phyloP scores from a whole-genome alignment of 2,888 invertebrate species.

The Rhabditoides inermis region DNA sequence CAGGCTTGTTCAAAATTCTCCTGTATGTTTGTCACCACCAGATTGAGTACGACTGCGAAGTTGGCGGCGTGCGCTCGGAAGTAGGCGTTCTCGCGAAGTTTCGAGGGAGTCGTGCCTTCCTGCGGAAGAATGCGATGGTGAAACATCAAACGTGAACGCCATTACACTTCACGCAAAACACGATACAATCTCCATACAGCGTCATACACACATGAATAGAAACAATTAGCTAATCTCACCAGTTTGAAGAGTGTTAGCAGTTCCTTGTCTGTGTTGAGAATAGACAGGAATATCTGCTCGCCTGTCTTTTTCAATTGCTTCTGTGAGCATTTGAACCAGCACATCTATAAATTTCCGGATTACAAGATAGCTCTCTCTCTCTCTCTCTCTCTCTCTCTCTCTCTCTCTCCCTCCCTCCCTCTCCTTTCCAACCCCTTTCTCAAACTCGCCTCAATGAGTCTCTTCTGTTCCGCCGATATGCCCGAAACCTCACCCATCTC shows the following conservation, averaged over 20 bases:
- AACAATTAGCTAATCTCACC: conserved; percentile 2
- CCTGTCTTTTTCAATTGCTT: conserved; percentile 27
- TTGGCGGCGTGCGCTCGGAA: conserved; percentile 34
- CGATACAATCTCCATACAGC: not conserved
- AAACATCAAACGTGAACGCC: not conserved
- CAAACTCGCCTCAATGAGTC: conserved; percentile 24
- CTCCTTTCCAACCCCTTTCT: no score
- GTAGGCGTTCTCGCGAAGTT: conserved; percentile 27
- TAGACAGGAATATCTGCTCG: conserved; percentile 27
- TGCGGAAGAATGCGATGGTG: conserved; percentile 3
- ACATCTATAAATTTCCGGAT: conserved; percentile 5
- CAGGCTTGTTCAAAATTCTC: conserved; percentile 33
- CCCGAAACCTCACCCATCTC: conserved; percentile 24
- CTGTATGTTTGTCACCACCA: conserved; percentile 30
- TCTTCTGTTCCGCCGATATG: conserved; percentile 21
- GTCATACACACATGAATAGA: not conserved
- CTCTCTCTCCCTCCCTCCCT: no score
- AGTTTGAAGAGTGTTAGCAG: conserved; percentile 21
- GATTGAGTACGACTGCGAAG: conserved; percentile 28
- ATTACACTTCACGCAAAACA: not conserved
- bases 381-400: not conserved
- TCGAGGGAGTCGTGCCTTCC: conserved; percentile 19
- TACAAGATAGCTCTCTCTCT: not conserved
- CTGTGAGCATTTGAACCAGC: conserved; percentile 31
- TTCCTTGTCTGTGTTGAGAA: conserved; percentile 25